Conservation (phyloP, 2,797 vertebrate species). For the Acropternis orthonyx region DNA sequence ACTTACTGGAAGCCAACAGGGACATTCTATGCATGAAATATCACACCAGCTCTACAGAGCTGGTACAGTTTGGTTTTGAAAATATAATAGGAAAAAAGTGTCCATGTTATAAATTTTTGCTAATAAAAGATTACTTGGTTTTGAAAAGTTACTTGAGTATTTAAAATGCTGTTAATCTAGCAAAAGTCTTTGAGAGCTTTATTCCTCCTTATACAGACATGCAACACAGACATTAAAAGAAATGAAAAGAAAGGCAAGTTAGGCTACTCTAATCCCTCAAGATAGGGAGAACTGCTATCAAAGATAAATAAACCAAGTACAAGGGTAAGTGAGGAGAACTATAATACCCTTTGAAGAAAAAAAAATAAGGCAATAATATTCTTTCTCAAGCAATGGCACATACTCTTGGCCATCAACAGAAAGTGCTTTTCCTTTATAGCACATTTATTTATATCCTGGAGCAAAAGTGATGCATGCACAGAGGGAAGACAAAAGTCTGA, state of each 20-base stretch:
- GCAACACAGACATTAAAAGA: constrained; percentile 45
- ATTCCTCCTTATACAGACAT: neutral
- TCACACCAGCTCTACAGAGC: neutral
- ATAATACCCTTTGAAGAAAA: neutral
- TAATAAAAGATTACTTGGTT: neutral
- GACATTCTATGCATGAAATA: neutral
- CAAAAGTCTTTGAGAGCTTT: neutral
- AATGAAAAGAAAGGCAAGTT: constrained; percentile 24
- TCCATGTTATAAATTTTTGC: neutral
- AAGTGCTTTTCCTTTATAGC: neutral
- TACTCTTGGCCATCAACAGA: neutral
- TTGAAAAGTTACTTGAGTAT: neutral
- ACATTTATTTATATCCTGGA: neutral
- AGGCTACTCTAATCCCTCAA: neutral
- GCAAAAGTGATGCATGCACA: neutral
- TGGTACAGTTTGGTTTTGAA: neutral
- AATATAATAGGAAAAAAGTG: neutral
- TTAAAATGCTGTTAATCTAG: neutral
- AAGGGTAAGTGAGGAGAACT: neutral
- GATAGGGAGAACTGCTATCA: neutral
- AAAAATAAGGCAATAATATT: constrained; percentile 14
- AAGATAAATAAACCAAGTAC: constrained; percentile 44
- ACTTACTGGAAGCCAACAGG: neutral
- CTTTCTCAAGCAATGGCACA: neutral
- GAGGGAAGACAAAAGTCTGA: neutral